Conservation (phyloP, 2,113 vertebrate genomes). For the Corydoras sp. region DNA sequence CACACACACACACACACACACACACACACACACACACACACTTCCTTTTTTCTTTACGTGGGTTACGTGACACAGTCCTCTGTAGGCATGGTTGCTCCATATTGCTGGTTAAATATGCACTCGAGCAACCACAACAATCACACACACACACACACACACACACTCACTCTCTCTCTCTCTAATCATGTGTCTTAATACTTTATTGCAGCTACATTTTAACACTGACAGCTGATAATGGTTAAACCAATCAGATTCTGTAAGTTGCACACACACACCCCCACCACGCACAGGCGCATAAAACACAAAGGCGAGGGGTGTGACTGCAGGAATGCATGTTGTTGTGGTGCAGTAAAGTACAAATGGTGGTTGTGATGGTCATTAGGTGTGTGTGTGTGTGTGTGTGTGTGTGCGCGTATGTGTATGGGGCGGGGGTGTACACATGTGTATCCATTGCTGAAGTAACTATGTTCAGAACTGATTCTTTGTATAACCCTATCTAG, state of each 20-base stretch:
- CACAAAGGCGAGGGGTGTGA: neutral
- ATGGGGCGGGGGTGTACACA: neutral
- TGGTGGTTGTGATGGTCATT: neutral
- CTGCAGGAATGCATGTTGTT: neutral
- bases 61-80: conserved; percentile 25
- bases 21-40: neutral
- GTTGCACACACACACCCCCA: conserved; percentile 47
- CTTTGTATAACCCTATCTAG: too few relatives aligned
- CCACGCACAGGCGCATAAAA: neutral
- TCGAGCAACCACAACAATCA: neutral
- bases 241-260: conserved; percentile 51
- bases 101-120: neutral
- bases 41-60: conserved; percentile 1
- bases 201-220: conserved; percentile 3
- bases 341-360: neutral
- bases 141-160: conserved; percentile 1
- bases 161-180: neutral
- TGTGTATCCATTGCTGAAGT: neutral
- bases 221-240: conserved; percentile 1
- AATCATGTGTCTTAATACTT: neutral
- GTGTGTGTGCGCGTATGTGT: neutral
- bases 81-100: conserved; percentile 9
- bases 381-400: neutral
- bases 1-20: neutral
- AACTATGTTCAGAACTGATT: neutral